Percentiles rank a stretch among this genome's conserved stretches.
These are phyloP conservation scores for Corella eumyota DNA, from an alignment of 23 tunicate genomes.

Conservation along the genomic window DNA sequence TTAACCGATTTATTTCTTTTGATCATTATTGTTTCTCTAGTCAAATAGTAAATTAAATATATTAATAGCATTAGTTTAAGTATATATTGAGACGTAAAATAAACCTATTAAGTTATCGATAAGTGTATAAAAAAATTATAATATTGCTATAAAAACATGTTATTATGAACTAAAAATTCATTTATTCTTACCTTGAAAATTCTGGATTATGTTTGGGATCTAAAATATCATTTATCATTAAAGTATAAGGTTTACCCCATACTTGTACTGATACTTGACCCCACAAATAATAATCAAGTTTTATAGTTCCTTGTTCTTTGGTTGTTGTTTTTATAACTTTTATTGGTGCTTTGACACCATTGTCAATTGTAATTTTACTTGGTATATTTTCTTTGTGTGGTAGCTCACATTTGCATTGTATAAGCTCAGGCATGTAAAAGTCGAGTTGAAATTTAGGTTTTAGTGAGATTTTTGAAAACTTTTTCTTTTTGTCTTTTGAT, in stretches of 20 bases:
- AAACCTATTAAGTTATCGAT: no score
- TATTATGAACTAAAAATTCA: neutral
- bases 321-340: slow-evolving; percentile 16
- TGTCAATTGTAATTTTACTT: slow-evolving; percentile 2
- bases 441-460: slow-evolving; percentile 19
- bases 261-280: slow-evolving; percentile 33
- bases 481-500: slow-evolving; percentile 4
- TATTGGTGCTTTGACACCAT: slow-evolving; percentile 11
- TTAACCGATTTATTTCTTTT: no score
- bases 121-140: no score
- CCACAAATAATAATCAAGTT: slow-evolving; percentile 33
- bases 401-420: neutral
- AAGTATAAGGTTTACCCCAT: slow-evolving; percentile 51
- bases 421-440: neutral
- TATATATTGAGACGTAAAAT: no score
- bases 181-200: slow-evolving; percentile 21
- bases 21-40: no score
- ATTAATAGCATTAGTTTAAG: no score
- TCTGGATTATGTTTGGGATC: slow-evolving; percentile 28
- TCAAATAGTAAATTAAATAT: no score
- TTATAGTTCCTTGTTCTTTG: slow-evolving; percentile 22
- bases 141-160: no score
- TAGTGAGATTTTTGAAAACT: slow-evolving; percentile 18
- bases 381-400: neutral
- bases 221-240: slow-evolving; percentile 28